phyloP scores from a whole-genome alignment of 1,140 invertebrate species.

The Neodiprion fabricii region DNA sequence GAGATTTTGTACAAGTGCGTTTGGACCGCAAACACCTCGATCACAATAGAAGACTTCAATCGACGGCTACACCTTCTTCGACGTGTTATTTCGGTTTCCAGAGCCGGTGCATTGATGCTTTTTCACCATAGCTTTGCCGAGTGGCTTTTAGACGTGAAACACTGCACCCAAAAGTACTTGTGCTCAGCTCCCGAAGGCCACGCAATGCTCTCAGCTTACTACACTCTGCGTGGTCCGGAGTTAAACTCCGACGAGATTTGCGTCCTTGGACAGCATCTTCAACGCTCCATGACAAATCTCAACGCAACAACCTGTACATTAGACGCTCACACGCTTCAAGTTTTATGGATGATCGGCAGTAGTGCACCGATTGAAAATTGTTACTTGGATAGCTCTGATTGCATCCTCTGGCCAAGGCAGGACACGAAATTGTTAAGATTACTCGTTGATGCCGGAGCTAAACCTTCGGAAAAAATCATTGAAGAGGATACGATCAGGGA shows the following conservation, averaged over 20 bases:
- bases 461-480: slow-evolving; percentile 59
- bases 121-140: slow-evolving; percentile 93
- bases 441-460: slow-evolving; percentile 72
- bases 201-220: slow-evolving; percentile 86
- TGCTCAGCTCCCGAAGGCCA: slow-evolving; percentile 88
- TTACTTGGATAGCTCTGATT: slow-evolving; percentile 62
- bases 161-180: slow-evolving; percentile 93
- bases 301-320: slow-evolving; percentile 42
- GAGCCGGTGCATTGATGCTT: slow-evolving; percentile 73
- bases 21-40: slow-evolving; percentile 79
- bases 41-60: slow-evolving; percentile 86
- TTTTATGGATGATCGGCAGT: slow-evolving; percentile 72
- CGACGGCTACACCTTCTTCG: slow-evolving; percentile 80
- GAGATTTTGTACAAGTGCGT: slow-evolving; percentile 83
- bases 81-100: slow-evolving; percentile 71
- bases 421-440: slow-evolving; percentile 70
- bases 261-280: slow-evolving; percentile 55
- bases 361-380: slow-evolving; percentile 72
- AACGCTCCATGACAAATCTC: slow-evolving; percentile 47
- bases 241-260: slow-evolving; percentile 62
- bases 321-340: slow-evolving; percentile 69
- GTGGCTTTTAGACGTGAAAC: slow-evolving; percentile 95
- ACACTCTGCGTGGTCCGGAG: slow-evolving; percentile 67
- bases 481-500: slow-evolving; percentile 61
- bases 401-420: slow-evolving; percentile 58